These are phyloP conservation scores for Diachasmimorpha longicaudata DNA, from an alignment of 1,140 invertebrate species.

Conservation along the genomic window DNA sequence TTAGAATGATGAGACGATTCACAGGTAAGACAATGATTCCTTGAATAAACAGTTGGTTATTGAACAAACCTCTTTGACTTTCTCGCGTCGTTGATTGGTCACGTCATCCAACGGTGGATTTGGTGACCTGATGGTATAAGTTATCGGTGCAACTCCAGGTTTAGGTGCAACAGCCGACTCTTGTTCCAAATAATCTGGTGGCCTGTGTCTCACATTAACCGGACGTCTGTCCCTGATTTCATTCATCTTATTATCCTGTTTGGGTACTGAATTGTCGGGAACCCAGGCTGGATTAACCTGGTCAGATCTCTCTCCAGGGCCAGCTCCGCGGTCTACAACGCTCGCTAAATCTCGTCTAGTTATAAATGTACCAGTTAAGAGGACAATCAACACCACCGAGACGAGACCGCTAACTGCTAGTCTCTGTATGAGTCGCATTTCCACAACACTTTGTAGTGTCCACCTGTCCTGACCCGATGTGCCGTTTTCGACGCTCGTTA, in stretches of 20 bases:
- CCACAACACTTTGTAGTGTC: slow-evolving; percentile 39
- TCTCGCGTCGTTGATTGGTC: slow-evolving; percentile 70
- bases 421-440: slow-evolving; percentile 57
- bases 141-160: slow-evolving; percentile 60
- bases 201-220: slow-evolving; percentile 48
- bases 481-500: slow-evolving; percentile 43
- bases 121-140: slow-evolving; percentile 63
- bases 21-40: not conserved
- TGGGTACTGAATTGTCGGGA: slow-evolving; percentile 48
- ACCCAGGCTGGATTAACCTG: slow-evolving; percentile 54
- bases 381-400: slow-evolving; percentile 56
- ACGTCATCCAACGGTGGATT: slow-evolving; percentile 66
- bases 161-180: slow-evolving; percentile 54
- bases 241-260: slow-evolving; percentile 37
- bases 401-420: slow-evolving; percentile 56
- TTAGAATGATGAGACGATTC: too few species aligned
- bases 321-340: slow-evolving; percentile 50
- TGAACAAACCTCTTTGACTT: slow-evolving; percentile 78
- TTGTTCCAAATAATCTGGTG: slow-evolving; percentile 39
- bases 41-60: not conserved
- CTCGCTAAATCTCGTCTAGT: slow-evolving; percentile 49
- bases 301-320: slow-evolving; percentile 48
- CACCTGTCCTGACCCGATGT: slow-evolving; percentile 38
- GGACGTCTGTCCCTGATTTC: slow-evolving; percentile 47
- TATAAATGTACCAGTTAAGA: slow-evolving; percentile 54